These are phyloP conservation scores for Linnaemya tessellans DNA, from an alignment of 2,888 invertebrate species.

Conservation along the genomic window DNA sequence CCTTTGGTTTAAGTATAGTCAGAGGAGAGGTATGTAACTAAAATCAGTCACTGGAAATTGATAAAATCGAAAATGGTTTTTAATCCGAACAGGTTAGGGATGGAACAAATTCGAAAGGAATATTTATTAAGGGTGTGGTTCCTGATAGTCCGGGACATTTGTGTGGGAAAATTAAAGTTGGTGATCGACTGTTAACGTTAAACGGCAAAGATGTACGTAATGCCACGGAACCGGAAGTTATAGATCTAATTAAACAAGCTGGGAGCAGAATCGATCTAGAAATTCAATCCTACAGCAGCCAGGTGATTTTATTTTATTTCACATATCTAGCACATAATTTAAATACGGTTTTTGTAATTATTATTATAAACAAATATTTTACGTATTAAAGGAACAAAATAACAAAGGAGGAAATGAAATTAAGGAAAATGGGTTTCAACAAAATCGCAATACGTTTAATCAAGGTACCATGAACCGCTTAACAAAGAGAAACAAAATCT, in stretches of 20 bases:
- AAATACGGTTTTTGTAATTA: neutral
- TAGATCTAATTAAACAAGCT: slow-evolving; percentile 96
- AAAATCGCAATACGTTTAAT: slow-evolving; percentile 77
- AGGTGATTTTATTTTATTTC: slow-evolving; percentile 65
- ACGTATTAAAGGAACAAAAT: slow-evolving; percentile 33
- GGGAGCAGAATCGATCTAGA: slow-evolving; percentile 94
- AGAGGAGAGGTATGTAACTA: slow-evolving; percentile 91
- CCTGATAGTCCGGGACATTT: slow-evolving; percentile 96
- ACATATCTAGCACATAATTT: too few species aligned
- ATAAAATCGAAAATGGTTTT: neutral
- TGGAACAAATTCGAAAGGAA: slow-evolving; percentile 90
- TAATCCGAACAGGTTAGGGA: slow-evolving; percentile 83
- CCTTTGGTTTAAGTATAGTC: slow-evolving; percentile 98
- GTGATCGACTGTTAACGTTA: slow-evolving; percentile 87
- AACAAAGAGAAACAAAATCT: too few species aligned
- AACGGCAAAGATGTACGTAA: slow-evolving; percentile 95
- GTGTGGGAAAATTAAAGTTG: slow-evolving; percentile 90
- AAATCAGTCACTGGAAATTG: neutral
- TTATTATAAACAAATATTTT: too few species aligned
- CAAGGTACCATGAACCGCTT: slow-evolving; percentile 72
- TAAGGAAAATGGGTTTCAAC: slow-evolving; percentile 79
- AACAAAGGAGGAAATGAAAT: slow-evolving; percentile 72
- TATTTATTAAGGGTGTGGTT: slow-evolving; percentile 98
- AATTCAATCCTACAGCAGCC: slow-evolving; percentile 88
- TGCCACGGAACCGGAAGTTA: slow-evolving; percentile 96